Conservation (phyloP, 2,113 vertebrate species). For the Spea multiplicata region DNA sequence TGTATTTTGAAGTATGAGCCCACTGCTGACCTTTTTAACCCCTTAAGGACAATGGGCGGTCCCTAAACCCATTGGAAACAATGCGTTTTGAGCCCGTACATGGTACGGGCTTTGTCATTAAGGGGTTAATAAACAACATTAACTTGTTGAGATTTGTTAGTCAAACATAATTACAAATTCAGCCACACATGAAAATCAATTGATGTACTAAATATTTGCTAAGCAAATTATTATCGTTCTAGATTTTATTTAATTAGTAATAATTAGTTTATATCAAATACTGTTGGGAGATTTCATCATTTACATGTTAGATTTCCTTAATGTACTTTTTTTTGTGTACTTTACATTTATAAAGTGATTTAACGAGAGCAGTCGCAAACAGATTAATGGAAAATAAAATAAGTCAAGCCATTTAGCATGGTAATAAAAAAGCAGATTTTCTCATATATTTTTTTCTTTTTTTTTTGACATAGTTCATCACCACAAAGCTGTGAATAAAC, state of each 20-base stretch:
- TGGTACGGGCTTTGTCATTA: not conserved
- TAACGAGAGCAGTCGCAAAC: not conserved
- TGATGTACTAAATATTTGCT: slow-evolving; percentile 5
- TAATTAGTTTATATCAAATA: slow-evolving; percentile 8
- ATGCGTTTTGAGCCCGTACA: too few species aligned
- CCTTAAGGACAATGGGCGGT: too few species aligned
- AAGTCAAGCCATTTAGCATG: too few species aligned
- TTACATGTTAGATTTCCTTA: slow-evolving; percentile 1
- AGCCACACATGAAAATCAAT: slow-evolving; percentile 3
- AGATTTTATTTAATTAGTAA: slow-evolving; percentile 17
- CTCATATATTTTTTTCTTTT: too few species aligned
- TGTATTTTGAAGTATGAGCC: too few species aligned
- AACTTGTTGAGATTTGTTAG: slow-evolving; percentile 1
- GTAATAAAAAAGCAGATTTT: too few species aligned
- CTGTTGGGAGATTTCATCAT: not conserved
- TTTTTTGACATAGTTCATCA: too few species aligned
- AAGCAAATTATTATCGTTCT: not conserved
- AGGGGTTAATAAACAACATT: not conserved
- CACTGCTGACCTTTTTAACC: too few species aligned
- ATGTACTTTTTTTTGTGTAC: slow-evolving; percentile 1
- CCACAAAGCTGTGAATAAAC: too few species aligned
- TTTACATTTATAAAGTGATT: slow-evolving; percentile 7
- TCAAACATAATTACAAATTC: slow-evolving; percentile 3
- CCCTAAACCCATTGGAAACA: too few species aligned
- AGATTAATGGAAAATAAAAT: not conserved